A percentile compares a stretch with the other conserved stretches of the same genome.
phyloP scores from a whole-genome alignment of 2,888 invertebrate genomes.

The Chamaedrilus cognettii region DNA sequence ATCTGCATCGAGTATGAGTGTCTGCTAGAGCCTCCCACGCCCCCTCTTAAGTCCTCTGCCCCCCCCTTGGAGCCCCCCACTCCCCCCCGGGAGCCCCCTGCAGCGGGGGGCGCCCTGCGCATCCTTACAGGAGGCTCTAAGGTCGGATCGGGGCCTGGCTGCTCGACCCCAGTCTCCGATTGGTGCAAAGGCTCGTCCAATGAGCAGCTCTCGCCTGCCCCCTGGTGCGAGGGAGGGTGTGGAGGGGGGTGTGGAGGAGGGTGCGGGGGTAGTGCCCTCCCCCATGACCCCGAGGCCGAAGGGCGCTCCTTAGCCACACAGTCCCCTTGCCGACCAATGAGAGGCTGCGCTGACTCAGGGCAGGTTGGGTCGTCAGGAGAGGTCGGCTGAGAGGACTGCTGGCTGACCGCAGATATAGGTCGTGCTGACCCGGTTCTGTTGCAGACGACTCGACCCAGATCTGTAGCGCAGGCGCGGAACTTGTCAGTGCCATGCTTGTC shows the following conservation, averaged over 20 bases:
- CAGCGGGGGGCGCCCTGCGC: neutral
- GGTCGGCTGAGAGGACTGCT: neutral
- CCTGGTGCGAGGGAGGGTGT: too few species aligned
- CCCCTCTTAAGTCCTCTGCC: neutral
- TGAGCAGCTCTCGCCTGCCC: too few species aligned
- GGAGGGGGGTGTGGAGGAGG: too few species aligned
- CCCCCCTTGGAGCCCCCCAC: neutral
- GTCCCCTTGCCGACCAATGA: neutral
- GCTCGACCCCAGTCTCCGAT: neutral
- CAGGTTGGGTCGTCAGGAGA: neutral
- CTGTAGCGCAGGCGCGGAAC: slow-evolving; percentile 32
- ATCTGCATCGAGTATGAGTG: neutral
- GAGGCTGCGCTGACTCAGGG: neutral
- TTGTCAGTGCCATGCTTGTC: slow-evolving; percentile 37
- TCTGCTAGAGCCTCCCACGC: neutral
- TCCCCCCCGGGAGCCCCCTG: neutral
- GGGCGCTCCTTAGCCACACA: neutral
- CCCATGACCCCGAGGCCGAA: neutral
- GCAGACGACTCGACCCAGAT: slow-evolving; percentile 34
- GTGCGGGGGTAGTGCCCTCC: neutral
- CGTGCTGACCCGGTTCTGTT: slow-evolving; percentile 13
- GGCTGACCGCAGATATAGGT: slow-evolving; percentile 4
- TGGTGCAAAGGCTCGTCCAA: too few species aligned
- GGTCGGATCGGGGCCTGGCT: neutral
- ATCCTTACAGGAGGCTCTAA: too few species aligned